phyloP scores from a whole-genome alignment of 2,113 vertebrate genomes.

The Heterochromis multidens region DNA sequence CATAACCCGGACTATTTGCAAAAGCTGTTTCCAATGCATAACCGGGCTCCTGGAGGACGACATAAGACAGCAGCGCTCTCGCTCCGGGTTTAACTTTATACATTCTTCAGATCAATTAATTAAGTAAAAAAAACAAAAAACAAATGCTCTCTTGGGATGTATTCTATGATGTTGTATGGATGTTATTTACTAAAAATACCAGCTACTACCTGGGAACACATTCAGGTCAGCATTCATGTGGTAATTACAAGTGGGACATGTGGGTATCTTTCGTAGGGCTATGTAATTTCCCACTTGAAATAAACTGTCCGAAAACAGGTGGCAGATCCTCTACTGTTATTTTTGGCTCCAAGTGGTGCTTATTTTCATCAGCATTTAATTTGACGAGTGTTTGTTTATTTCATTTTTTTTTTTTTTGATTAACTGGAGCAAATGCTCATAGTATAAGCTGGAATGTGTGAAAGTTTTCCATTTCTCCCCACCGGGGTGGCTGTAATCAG shows the following conservation, averaged over 20 bases:
- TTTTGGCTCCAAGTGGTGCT: not conserved
- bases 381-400: not conserved
- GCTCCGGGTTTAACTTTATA: not conserved
- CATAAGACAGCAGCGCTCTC: not conserved
- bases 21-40: not conserved
- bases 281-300: not conserved
- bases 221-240: not conserved
- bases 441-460: not conserved
- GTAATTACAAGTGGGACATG: not conserved
- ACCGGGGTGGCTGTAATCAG: not conserved
- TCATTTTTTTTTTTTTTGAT: not conserved
- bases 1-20: conserved; percentile 5
- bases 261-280: not conserved
- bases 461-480: not conserved
- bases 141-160: not conserved
- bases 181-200: not conserved
- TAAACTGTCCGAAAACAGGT: not conserved
- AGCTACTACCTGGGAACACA: not conserved
- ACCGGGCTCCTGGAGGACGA: not conserved
- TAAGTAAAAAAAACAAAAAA: not conserved
- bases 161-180: not conserved
- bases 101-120: not conserved
- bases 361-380: not conserved
- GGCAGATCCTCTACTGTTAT: not conserved
- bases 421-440: not conserved